A percentile compares a stretch with the other conserved stretches of the same genome.
phyloP scores from a whole-genome alignment of 2,113 vertebrate genomes.

The Cottus gobio region DNA sequence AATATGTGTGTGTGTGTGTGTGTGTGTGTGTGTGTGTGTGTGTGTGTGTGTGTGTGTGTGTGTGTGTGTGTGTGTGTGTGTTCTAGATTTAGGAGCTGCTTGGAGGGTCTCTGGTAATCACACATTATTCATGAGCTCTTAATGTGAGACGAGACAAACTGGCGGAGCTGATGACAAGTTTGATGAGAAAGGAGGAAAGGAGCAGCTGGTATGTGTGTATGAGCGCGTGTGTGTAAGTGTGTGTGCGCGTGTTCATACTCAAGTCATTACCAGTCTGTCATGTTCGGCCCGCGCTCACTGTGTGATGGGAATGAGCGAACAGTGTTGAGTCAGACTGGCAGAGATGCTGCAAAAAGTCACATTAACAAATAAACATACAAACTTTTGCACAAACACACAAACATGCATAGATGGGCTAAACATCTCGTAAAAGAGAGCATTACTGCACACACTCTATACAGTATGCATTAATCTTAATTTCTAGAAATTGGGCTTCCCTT shows the following conservation, averaged over 20 bases:
- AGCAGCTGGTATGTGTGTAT: slow-evolving; percentile 72
- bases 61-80: slow-evolving; percentile 26
- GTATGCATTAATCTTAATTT: slow-evolving; percentile 1
- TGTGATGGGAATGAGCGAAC: slow-evolving; percentile 70
- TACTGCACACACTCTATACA: slow-evolving; percentile 3
- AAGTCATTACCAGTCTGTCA: slow-evolving; percentile 79
- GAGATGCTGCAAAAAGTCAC: slow-evolving; percentile 46
- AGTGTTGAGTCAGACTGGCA: slow-evolving; percentile 39
- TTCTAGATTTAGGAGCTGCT: slow-evolving; percentile 52
- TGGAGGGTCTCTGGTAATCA: slow-evolving; percentile 70
- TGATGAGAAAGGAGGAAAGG: slow-evolving; percentile 74
- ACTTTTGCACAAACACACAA: slow-evolving; percentile 32
- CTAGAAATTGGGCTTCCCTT: slow-evolving; percentile 13
- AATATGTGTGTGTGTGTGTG: slow-evolving; percentile 12
- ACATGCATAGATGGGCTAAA: slow-evolving; percentile 8
- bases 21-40: slow-evolving; percentile 27
- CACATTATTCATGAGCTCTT: slow-evolving; percentile 78
- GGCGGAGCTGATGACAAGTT: slow-evolving; percentile 78
- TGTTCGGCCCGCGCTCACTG: slow-evolving; percentile 59
- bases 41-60: slow-evolving; percentile 31
- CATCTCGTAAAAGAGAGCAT: not conserved
- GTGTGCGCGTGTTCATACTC: slow-evolving; percentile 45
- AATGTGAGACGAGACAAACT: slow-evolving; percentile 79
- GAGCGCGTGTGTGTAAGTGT: slow-evolving; percentile 37
- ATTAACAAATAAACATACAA: slow-evolving; percentile 29